Conservation (phyloP, 2,888 invertebrate genomes). For the Ennomos fuscantarius region DNA sequence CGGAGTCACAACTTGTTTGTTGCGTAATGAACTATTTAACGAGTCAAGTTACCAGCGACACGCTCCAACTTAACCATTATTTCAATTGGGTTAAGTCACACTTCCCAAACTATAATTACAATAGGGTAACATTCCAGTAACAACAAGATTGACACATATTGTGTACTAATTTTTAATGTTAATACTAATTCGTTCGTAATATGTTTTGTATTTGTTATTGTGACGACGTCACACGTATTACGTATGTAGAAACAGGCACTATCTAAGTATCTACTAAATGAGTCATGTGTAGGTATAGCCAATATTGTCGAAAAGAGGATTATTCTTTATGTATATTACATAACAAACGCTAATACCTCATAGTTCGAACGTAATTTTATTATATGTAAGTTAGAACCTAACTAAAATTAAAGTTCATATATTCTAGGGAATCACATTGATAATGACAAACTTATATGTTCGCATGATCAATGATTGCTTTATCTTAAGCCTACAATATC, state of each 20-base stretch:
- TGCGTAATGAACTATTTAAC: slow-evolving; percentile 53
- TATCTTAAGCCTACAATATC: too few species aligned
- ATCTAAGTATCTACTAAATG: too few species aligned
- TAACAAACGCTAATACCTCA: slow-evolving; percentile 7
- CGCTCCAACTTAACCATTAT: slow-evolving; percentile 40
- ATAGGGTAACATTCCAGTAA: background rate
- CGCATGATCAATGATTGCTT: slow-evolving; percentile 6
- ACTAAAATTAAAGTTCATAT: too few species aligned
- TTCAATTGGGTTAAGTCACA: slow-evolving; percentile 17
- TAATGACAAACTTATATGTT: slow-evolving; percentile 5
- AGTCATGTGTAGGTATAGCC: too few species aligned
- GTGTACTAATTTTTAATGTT: too few species aligned
- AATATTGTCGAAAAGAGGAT: background rate
- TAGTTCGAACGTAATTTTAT: slow-evolving; percentile 1
- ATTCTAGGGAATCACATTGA: slow-evolving; percentile 1
- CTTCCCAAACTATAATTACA: slow-evolving; percentile 2
- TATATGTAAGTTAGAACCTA: too few species aligned
- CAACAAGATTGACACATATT: too few species aligned
- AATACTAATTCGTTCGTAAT: too few species aligned
- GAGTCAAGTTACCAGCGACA: slow-evolving; percentile 55
- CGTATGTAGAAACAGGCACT: too few species aligned
- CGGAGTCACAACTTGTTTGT: slow-evolving; percentile 65
- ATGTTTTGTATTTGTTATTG: too few species aligned
- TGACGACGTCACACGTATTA: too few species aligned
- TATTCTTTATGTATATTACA: background rate